Base-by-base conservation (phyloP, 2,888 invertebrate genomes). In the Latrodectus elegans region DNA sequence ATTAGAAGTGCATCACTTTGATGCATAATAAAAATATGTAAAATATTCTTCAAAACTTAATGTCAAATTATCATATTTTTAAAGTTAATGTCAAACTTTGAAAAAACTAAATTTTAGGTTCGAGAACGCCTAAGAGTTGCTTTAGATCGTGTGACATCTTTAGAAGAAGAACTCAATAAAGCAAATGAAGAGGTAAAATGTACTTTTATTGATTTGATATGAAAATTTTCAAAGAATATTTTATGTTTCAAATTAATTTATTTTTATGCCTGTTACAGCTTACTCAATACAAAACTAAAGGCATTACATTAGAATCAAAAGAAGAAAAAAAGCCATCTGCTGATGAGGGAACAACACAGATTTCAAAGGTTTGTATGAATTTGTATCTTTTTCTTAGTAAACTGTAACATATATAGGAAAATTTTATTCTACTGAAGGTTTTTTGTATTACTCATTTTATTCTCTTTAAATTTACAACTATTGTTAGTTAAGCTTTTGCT, bases 41-140 rank as follows among this genome's bases (percentile, higher is more conserved):
- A 38, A 38, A 38, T 38, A 38, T 38, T 38, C 38, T 4, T 38
- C 6, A 38, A 38, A 38, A 38, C 38, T 38, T 38, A 1, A 22
- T 22, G 38, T 38, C 1, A 38, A 4, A 38, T 38, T 38, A 38
- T 38, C 6, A 6, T 6, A 38, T 38, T 38, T 38, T 38, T 38
- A 38, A 38, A 38, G 38, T 38, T 38, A 38, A 38, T 4, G 4
- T 38, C 38, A 38, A 38, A 38, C 38, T 38, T 38, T 6, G 2
- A 38, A 38, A 38, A 8, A 68, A 17, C 26, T 26, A 68, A 22
- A 22, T 70, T 64, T n/a, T n/a, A 88, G 88, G 99, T 97, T 88
- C 95, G 99, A 90, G 99, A 99, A 93, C 94, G 99, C 92, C 94
- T 99, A 92, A 95, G 99, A 91, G 96, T 99, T 87, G 97, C 99